phyloP scores from a whole-genome alignment of 2,888 invertebrate genomes.

The Auanema sp. region DNA sequence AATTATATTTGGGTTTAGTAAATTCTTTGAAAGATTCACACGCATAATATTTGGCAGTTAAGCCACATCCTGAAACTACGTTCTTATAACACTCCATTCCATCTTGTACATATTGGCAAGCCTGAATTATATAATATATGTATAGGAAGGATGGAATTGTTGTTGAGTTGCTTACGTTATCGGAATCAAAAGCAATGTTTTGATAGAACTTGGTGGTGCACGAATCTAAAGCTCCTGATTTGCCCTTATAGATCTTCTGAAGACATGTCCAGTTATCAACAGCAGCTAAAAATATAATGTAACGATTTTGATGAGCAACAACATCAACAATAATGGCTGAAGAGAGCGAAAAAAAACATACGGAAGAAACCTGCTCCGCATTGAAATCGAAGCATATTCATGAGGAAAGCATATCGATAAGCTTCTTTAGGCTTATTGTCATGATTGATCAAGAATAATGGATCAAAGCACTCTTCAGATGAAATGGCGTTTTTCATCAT shows the following conservation, averaged over 20 bases:
- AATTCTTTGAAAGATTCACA: constrained; percentile 44
- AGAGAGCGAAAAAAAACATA: constrained; percentile 9
- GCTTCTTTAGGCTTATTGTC: constrained; percentile 29
- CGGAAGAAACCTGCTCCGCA: constrained; percentile 46
- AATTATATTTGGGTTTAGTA: constrained; percentile 20
- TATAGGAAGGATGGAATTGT: not conserved
- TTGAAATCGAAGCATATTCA: constrained; percentile 42
- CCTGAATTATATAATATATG: constrained; percentile 15
- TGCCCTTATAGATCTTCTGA: constrained; percentile 33
- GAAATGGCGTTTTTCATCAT: constrained; percentile 25
- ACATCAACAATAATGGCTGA: not conserved
- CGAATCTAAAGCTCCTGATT: constrained; percentile 33
- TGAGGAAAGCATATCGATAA: constrained; percentile 35
- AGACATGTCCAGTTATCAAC: constrained; percentile 42
- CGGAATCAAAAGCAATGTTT: constrained; percentile 29
- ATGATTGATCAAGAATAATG: constrained; percentile 14
- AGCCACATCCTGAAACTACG: constrained; percentile 16
- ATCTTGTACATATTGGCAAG: constrained; percentile 30
- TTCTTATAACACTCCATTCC: constrained; percentile 35
- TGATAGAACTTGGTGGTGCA: constrained; percentile 34
- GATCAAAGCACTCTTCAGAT: constrained; percentile 37
- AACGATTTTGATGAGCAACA: too few relatives aligned
- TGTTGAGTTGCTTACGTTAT: constrained; percentile 16
- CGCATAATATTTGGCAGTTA: constrained; percentile 29
- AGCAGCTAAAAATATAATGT: constrained; percentile 28